These are phyloP conservation scores for Mesoclemmys tuberculata DNA, from an alignment of 2,113 vertebrate species.

Conservation along the genomic window DNA sequence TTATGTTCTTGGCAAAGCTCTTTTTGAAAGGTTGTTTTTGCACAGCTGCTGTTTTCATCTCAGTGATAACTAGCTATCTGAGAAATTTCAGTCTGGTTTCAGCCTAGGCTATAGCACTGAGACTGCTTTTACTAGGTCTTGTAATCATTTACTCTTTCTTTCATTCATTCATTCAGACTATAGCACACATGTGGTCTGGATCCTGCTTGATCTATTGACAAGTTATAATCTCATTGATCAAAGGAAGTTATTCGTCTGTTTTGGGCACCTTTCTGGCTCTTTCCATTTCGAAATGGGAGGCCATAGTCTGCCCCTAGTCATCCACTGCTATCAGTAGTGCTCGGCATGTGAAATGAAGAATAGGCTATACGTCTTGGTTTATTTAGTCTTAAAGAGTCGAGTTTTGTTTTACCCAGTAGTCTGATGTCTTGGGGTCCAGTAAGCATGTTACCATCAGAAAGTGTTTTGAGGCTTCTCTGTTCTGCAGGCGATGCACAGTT, in stretches of 20 bases:
- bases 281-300: constrained; percentile 10
- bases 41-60: constrained; percentile 7
- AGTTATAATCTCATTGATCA: neutral
- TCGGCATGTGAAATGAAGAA: neutral
- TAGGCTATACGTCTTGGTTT: neutral
- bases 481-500: rapidly evolving
- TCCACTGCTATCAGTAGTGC: neutral
- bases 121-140: constrained; percentile 43
- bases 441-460: neutral
- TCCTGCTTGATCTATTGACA: neutral
- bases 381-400: neutral
- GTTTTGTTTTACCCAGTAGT: neutral
- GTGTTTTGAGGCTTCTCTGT: neutral
- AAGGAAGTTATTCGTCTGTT: constrained; percentile 27
- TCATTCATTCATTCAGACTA: neutral
- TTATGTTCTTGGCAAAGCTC: neutral
- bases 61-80: neutral
- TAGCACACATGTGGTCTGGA: constrained; percentile 36
- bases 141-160: constrained; percentile 48
- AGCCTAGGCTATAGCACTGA: neutral
- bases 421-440: neutral
- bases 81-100: constrained; percentile 29
- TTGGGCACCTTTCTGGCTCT: neutral
- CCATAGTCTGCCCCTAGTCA: neutral
- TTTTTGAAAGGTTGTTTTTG: neutral